Evolutionary conservation across 2,888 invertebrate species (phyloP), one percentile per base, ranked within the genome.

Genomic region (Hirtodrosophila confusa): DNA sequence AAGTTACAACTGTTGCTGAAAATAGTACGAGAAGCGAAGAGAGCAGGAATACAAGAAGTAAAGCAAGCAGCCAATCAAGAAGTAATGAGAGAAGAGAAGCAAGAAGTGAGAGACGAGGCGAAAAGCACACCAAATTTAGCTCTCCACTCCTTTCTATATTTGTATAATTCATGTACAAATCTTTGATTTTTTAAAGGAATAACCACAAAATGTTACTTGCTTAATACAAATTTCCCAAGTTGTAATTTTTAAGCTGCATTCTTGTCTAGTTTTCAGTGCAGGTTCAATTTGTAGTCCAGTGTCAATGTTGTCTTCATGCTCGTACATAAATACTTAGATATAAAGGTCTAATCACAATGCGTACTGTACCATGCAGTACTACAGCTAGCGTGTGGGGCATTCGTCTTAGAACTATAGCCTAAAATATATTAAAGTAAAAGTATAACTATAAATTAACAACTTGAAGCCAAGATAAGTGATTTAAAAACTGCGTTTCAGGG

Each of bases 401-500:
- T 33, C 9, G n/a, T 53, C 12, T 55, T 43, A 56, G 41, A 49
- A 50, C 47, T 41, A n/a, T 41, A 58, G 48, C 8, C 39, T 43
- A 27, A 17, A 41, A 29, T 43, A 41, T 36, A 55, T 7, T 50
- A 4, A 36, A 12, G 12, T 49, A 44, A 36, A 39, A n/a, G 3
- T 11, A 29, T 35, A 44, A 43, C 12, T 37, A 62, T 11, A 37
- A 36, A 53, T 44, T 17, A 10, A 12, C 24, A 39, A 33, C 43
- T 27, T 17, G 36, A 55, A 53, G 24, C 33, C 54, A 50, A 69
- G 12, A 39, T 57, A 54, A 65, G 50, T 54, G 33, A 66, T 24
- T 47, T 24, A 39, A 10, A 48, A 72, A 72, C 45, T 56, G 73
- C 57, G 73, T 73, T 73, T 73, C 73, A 73, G 51, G 66, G 73